Evolutionary conservation across 2,113 vertebrate species (phyloP).

Genomic region (Neolamprologus brichardi): DNA sequence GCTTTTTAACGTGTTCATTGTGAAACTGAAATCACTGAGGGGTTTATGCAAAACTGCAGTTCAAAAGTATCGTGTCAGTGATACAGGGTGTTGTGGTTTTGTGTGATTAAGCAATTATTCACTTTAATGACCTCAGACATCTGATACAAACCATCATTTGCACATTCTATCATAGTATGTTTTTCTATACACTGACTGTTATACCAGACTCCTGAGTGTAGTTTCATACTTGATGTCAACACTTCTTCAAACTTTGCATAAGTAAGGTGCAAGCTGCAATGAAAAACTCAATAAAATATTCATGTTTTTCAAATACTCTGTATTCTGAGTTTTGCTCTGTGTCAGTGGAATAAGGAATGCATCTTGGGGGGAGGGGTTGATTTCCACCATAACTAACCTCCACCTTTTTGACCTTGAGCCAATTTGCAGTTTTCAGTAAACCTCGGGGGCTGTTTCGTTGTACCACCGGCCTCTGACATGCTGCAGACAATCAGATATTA

Average conservation of each 20-base stretch:
- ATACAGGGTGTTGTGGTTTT: not conserved
- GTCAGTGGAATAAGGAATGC: not conserved
- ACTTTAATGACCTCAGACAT: not conserved
- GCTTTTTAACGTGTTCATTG: not conserved
- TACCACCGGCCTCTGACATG: not conserved
- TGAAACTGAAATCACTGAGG: not conserved
- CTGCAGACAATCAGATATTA: not conserved
- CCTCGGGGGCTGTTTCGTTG: not conserved
- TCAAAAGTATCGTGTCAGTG: not conserved
- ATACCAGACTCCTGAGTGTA: not conserved
- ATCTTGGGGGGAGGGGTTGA: not conserved
- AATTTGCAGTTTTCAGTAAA: not conserved
- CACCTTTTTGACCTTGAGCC: not conserved
- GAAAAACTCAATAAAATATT: slow-evolving; percentile 26
- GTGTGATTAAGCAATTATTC: not conserved
- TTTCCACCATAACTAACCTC: not conserved
- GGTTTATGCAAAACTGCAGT: not conserved
- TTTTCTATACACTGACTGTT: not conserved
- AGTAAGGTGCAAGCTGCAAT: not conserved
- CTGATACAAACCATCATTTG: not conserved
- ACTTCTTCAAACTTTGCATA: not conserved
- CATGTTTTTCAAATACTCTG: not conserved
- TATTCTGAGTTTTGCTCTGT: not conserved
- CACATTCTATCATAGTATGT: not conserved
- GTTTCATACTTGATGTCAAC: not conserved